Evolutionary conservation across 2,888 invertebrate genomes (phyloP).

Genomic region (Drosophila atripex): DNA sequence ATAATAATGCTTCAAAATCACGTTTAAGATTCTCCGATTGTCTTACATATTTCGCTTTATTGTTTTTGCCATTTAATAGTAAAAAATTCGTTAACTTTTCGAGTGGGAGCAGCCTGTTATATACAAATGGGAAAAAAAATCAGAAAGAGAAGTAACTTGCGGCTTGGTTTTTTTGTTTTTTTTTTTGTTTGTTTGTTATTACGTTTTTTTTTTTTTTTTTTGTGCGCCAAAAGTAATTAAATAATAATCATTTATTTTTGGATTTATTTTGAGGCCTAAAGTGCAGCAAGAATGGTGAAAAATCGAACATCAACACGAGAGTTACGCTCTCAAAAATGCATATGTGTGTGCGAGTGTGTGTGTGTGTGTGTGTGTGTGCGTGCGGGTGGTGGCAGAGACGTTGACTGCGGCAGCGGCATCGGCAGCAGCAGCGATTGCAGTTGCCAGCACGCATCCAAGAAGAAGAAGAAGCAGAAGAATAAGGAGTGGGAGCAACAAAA

Average conservation of each 20-base stretch:
- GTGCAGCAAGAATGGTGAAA: slow-evolving; percentile 63
- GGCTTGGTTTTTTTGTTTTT: slow-evolving; percentile 13
- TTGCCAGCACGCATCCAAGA: slow-evolving; percentile 33
- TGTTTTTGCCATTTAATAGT: slow-evolving; percentile 13
- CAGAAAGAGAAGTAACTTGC: slow-evolving; percentile 3
- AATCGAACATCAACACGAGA: slow-evolving; percentile 65
- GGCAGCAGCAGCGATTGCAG: slow-evolving; percentile 32
- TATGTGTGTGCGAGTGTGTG: slow-evolving; percentile 12
- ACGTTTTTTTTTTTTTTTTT: neutral
- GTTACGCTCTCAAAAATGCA: slow-evolving; percentile 26
- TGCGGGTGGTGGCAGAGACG: slow-evolving; percentile 33
- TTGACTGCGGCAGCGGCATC: slow-evolving; percentile 12
- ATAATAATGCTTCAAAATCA: neutral
- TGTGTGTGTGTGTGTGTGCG: slow-evolving; percentile 20
- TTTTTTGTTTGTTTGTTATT: neutral
- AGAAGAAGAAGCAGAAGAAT: slow-evolving; percentile 18
- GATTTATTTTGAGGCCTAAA: slow-evolving; percentile 4
- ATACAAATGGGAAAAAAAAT: neutral
- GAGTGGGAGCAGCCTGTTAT: slow-evolving; percentile 20
- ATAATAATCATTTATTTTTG: slow-evolving; percentile 18
- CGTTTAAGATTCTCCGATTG: neutral
- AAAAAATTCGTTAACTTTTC: slow-evolving; percentile 8
- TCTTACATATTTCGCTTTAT: slow-evolving; percentile 6
- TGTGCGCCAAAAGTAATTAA: slow-evolving; percentile 42
- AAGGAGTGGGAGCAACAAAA: slow-evolving; percentile 2